Evolutionary conservation across 2,888 invertebrate genomes (phyloP).

Genomic region (Eristalis arbustorum): DNA sequence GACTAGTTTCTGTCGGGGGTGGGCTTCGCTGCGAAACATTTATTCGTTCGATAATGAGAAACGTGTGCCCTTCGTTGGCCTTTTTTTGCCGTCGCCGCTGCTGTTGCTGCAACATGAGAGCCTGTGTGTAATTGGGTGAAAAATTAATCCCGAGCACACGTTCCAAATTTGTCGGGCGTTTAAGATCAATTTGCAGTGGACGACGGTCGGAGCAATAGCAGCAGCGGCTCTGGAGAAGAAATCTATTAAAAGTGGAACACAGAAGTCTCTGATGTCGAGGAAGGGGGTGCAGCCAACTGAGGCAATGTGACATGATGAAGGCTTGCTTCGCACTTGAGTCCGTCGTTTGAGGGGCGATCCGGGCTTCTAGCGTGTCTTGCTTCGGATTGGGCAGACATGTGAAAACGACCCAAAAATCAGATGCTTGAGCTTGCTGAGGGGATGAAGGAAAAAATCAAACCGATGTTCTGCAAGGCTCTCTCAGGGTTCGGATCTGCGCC

Average conservation of each 20-base stretch:
- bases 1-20: slow-evolving; percentile 35
- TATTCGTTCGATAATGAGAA: slow-evolving; percentile 46
- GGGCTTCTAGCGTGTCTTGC: too few species aligned
- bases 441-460: too few species aligned
- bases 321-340: too few species aligned
- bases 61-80: slow-evolving; percentile 53
- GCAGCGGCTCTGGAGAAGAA: not conserved
- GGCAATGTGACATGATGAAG: too few species aligned
- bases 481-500: too few species aligned
- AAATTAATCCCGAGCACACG: slow-evolving; percentile 65
- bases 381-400: too few species aligned
- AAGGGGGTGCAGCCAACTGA: too few species aligned
- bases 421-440: too few species aligned
- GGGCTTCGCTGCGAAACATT: slow-evolving; percentile 29
- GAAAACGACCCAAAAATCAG: too few species aligned
- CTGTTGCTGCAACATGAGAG: slow-evolving; percentile 51
- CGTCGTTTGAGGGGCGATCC: too few species aligned
- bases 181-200: slow-evolving; percentile 53
- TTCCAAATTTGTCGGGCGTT: slow-evolving; percentile 59
- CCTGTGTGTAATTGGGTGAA: slow-evolving; percentile 51
- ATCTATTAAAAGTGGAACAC: not conserved
- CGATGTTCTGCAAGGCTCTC: too few species aligned
- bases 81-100: slow-evolving; percentile 19
- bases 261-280: too few species aligned
- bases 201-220: not conserved